Evolutionary conservation across 2,888 invertebrate species (phyloP), one percentile per base, ranked within the genome.

Genomic region (Phlogophora meticulosa): DNA sequence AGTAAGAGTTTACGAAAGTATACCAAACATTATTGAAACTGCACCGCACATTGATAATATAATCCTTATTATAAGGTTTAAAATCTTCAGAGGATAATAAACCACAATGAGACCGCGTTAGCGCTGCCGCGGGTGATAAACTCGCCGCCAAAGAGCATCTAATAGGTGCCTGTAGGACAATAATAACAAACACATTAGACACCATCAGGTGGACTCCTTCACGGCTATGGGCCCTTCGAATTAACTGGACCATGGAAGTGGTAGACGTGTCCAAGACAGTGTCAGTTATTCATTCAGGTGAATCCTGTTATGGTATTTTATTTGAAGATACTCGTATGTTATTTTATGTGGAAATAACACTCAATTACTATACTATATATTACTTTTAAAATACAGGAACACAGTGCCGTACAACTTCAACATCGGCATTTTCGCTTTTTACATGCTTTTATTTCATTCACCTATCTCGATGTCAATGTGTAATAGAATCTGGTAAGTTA

Each of bases 111-210:
- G 69, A 46, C 59, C 57, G 42, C 62, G 53, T 78, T 72, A 83
- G 57, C 20, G 56, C 55, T 48, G 80, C 84, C 77, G 58, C 76
- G 51, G 74, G 82, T 58, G 60, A 68, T 69, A 60, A 46, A 52
- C 66, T 61, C 74, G 65, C 73, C 88, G 89, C 85, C 88, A 91
- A 91, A 91, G 89, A 84, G 71, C 80, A 84, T 71, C 79, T 91
- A 90, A 91, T 91, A 86, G 81, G 81, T 87, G 91, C 92, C 91
- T 90, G 86, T 88, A 88, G 92, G 90, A 91, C 87, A 91, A 88
- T n/a, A 88, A 89, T 88, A 90, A 88, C 90, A 90, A 91, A 92
- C 90, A 90, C 87, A 86, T 89, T 90, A 88, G 81, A 81, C 77
- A 72, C 82, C 82, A 82, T 85, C 83, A 83, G 68, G 75, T 66